These are phyloP conservation scores for Acanthornis magna DNA, from an alignment of 2,797 vertebrate genomes.

Conservation along the genomic window DNA sequence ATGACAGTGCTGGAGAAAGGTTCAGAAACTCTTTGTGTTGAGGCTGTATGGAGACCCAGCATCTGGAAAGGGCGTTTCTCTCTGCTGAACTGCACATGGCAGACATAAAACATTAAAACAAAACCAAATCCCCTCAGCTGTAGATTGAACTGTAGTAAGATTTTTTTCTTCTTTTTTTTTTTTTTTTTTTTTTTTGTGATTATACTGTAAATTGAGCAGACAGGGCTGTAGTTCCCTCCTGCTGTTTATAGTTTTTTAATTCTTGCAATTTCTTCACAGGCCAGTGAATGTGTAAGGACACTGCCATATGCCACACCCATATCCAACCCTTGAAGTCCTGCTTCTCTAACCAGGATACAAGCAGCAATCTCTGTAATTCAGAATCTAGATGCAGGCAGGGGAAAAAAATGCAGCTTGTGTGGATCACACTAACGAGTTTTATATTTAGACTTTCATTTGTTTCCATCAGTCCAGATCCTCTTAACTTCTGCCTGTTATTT, in stretches of 20 bases:
- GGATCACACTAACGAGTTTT: neutral
- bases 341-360: neutral
- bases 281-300: neutral
- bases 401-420: neutral
- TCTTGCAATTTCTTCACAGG: neutral
- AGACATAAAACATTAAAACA: neutral
- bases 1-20: neutral
- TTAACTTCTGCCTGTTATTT: neutral
- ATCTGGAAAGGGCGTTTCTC: neutral
- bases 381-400: neutral
- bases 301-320: accelerated
- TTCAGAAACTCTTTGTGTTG: neutral
- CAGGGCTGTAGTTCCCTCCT: neutral
- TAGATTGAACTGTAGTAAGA: neutral
- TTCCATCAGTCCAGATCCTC: neutral
- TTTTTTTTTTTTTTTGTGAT: neutral
- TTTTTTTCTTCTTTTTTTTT: too few relatives aligned
- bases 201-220: neutral
- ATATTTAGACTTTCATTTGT: neutral
- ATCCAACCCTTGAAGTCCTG: neutral
- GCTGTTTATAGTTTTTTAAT: neutral
- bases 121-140: neutral
- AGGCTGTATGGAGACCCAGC: neutral
- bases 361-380: neutral
- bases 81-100: neutral